Evolutionary conservation across 1,140 invertebrate genomes (phyloP), one percentile per base, ranked within the genome.

Genomic region (Cyclargus thomasi): DNA sequence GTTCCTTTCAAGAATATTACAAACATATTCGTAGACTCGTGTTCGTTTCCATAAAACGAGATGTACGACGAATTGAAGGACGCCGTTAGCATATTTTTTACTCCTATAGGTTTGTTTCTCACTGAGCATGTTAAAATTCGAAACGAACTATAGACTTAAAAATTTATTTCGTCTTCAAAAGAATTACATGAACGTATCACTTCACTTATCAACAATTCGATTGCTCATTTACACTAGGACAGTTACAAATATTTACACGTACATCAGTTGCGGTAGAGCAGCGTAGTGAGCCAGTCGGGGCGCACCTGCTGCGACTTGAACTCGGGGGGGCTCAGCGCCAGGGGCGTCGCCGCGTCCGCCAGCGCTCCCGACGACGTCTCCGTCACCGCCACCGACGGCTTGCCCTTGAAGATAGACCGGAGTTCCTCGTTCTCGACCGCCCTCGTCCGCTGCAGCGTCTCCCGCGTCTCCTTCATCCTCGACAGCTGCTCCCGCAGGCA

Each of bases 391-490:
- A 93, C 84, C 64, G 91, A 84, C 0, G 92, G 90, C 75, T 92
- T 92, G 11, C 91, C 91, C 77, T 93, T 93, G 14, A 93, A 74
- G 64, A 92, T 92, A 10, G 90, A 88, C 71, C 91, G 90, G 10
- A 92, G 81, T 63, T 92, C 91, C 57, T 88, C 85, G 70, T 90
- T 91, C 20, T 80, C 87, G 4, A 78, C 79, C 20, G 88, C 85
- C 57, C 91, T 83, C 29, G 86, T 90, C 72, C 91, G 90, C 77
- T 93, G 92, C 66, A 94, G 91, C 69, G 91, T 93, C 74, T 94
- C 94, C 77, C 94, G 94, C 23, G 94, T 94, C 75, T 95, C 93
- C 77, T 95, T 95, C 94, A 95, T 95, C 80, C 93, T 94, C 65
- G 93, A 94, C 68, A 96, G 81, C 80, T 95, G 94, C 80, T 95